Conservation (phyloP, 1,140 invertebrate species). For the Drosophila paulistorum region DNA sequence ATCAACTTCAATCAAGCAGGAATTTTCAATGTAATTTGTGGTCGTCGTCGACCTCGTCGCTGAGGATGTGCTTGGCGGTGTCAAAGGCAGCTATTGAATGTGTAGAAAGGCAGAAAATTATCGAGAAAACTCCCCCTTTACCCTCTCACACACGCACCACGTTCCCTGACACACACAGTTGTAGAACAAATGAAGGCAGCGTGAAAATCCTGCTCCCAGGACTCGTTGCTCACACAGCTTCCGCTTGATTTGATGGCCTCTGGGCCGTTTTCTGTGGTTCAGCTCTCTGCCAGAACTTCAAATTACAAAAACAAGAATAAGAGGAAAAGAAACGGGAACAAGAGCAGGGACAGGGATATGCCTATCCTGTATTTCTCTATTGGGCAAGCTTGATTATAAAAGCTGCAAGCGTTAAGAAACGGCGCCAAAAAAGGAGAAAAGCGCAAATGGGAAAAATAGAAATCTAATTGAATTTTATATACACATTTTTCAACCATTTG, state of each 20-base stretch:
- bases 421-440: slow-evolving; percentile 25
- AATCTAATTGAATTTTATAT: slow-evolving; percentile 79
- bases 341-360: slow-evolving; percentile 48
- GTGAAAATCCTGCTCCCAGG: slow-evolving; percentile 62
- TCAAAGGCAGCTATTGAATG: slow-evolving; percentile 68
- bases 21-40: slow-evolving; percentile 81
- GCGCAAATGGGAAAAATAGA: slow-evolving; percentile 52
- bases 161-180: slow-evolving; percentile 25
- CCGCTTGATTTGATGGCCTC: slow-evolving; percentile 73
- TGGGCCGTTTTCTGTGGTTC: slow-evolving; percentile 36
- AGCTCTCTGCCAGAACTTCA: slow-evolving; percentile 45
- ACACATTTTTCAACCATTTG: slow-evolving; percentile 22
- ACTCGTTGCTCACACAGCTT: slow-evolving; percentile 48
- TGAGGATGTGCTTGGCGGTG: slow-evolving; percentile 57
- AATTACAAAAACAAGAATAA: slow-evolving; percentile 37
- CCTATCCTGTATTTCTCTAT: slow-evolving; percentile 37
- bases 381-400: slow-evolving; percentile 70
- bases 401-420: slow-evolving; percentile 70
- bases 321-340: slow-evolving; percentile 14
- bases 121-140: slow-evolving; percentile 56
- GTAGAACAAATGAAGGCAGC: slow-evolving; percentile 70
- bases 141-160: slow-evolving; percentile 17
- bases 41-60: slow-evolving; percentile 35
- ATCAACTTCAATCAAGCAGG: slow-evolving; percentile 80
- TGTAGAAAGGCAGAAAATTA: slow-evolving; percentile 79